Evolutionary conservation across 2,888 invertebrate genomes (phyloP), one percentile per base, ranked within the genome.

Genomic region (Dascillus cervinus): DNA sequence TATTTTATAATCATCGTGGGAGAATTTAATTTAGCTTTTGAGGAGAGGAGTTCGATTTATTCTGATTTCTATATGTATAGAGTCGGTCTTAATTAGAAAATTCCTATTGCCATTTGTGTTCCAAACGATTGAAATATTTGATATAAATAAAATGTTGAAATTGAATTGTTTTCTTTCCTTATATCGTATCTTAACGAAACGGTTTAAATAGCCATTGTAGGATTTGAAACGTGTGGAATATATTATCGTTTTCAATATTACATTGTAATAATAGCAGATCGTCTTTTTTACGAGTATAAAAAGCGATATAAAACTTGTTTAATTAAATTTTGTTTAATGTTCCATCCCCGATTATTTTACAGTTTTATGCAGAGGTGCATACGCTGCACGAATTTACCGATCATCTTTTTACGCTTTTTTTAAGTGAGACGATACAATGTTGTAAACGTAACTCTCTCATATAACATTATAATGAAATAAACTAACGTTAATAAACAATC

Each of bases 291-390:
- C 53, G 56, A 49, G n/a, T n/a, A n/a, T n/a, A n/a, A n/a, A n/a
- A 47, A 52, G 53, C 56, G 60, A 55, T 58, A 62, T 62, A 60
- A 62, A 62, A 61, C 55, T 62, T 59, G 61, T 60, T 61, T 62
- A 62, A 62, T 62, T 62, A 60, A 62, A 62, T 62, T 62, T 62
- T 56, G 58, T 58, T 60, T 56, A 58, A 56, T 55, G 56, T 54
- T 55, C 52, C 57, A 57, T 57, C 52, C 57, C 56, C 56, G 56
- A 56, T 17, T 59, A 58, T 58, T 55, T 56, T 56, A 55, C 52
- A 56, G 54, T 56, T 55, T 29, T 22, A 29, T 14, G 11, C 11
- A 23, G 23, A 28, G 21, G 21, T 27, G n/a, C n/a, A n/a, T 13
- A 21, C 22, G 22, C 14, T 11, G 29, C 23, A 22, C 17, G 15